phyloP scores from a whole-genome alignment of 2,797 vertebrate genomes.

The Melopsittacus undulatus region DNA sequence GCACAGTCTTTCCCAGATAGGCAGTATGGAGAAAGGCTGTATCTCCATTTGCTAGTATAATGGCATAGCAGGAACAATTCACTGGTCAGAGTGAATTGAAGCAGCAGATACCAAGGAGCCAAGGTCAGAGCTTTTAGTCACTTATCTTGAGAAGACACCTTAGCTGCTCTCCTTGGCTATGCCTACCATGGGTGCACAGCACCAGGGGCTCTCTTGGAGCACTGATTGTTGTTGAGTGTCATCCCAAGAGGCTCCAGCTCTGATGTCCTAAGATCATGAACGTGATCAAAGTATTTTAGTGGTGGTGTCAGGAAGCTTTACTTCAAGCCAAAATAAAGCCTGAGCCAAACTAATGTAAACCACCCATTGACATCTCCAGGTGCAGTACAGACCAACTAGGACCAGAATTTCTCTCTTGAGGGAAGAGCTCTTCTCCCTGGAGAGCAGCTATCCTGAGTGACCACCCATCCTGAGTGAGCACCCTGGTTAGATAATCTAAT shows the following conservation, averaged over 20 bases:
- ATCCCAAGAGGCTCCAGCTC: neutral
- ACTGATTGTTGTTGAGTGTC: neutral
- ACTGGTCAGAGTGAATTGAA: neutral
- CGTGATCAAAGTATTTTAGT: neutral
- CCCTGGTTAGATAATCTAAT: neutral
- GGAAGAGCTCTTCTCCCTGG: neutral
- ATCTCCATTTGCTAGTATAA: fast-evolving
- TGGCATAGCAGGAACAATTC: neutral
- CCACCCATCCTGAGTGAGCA: neutral
- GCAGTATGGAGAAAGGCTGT: neutral
- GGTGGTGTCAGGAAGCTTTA: neutral
- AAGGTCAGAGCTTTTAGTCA: neutral
- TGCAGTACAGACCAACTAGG: neutral
- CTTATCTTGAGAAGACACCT: neutral
- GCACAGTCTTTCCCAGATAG: neutral
- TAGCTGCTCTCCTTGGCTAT: neutral
- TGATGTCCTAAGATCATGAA: fast-evolving
- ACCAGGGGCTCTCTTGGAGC: neutral
- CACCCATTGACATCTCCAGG: neutral
- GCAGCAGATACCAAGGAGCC: neutral
- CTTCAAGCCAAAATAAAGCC: neutral
- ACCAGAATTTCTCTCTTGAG: neutral
- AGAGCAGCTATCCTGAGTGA: neutral
- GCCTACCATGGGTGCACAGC: neutral
- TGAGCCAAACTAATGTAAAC: neutral